These are phyloP conservation scores for Hormiphora californensis DNA, from an alignment of 37 sponge, comb jelly and placozoan genomes.

Conservation along the genomic window DNA sequence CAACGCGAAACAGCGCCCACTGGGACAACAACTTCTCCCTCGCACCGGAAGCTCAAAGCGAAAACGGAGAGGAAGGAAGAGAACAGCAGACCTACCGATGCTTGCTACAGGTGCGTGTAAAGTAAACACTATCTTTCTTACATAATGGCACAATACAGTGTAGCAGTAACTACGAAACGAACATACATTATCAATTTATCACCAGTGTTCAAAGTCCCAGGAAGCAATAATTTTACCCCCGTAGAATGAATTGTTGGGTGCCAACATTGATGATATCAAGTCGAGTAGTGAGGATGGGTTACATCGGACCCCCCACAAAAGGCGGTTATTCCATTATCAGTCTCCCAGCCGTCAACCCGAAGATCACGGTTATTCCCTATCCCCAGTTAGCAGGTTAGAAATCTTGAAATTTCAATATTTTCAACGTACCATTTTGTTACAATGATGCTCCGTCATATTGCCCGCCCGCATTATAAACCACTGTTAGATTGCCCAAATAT, in stretches of 20 bases:
- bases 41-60: constrained; percentile 19
- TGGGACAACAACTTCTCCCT: constrained; percentile 37
- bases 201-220: no score
- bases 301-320: constrained; percentile 41
- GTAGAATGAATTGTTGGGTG: constrained; percentile 37
- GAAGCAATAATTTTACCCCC: no score
- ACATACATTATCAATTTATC: no score
- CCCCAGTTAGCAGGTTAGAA: constrained; percentile 49
- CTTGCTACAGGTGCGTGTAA: constrained; percentile 29
- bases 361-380: constrained; percentile 43
- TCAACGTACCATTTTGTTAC: no score
- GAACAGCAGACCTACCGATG: constrained; percentile 49
- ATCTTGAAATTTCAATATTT: no score
- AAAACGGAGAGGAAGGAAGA: constrained; percentile 39
- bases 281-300: constrained; percentile 34
- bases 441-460: no score
- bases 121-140: no score
- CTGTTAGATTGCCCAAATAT: no score
- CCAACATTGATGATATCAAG: constrained; percentile 29
- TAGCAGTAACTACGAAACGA: no score
- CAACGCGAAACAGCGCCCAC: constrained; percentile 22
- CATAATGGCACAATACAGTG: no score
- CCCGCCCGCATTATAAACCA: no score
- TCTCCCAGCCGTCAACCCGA: constrained; percentile 42
- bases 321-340: constrained; percentile 42